A percentile compares a stretch with the other conserved stretches of the same genome.
Conservation (phyloP, 2,113 vertebrate genomes). For the Panthera tigris region DNA sequence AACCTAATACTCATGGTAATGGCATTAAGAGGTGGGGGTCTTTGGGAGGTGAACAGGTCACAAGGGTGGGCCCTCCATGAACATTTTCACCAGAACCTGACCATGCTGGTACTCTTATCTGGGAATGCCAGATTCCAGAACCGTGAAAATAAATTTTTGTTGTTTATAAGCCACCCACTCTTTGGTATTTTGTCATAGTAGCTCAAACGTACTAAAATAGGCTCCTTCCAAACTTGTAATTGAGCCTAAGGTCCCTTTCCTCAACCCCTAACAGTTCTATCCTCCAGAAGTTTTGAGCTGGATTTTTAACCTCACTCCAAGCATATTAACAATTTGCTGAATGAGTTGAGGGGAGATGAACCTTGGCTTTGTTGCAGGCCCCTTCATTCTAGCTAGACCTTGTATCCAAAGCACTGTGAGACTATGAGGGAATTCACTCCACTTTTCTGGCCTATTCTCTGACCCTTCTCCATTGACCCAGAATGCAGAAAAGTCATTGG, state of each 20-base stretch:
- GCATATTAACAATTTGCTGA: background rate
- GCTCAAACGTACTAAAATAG: background rate
- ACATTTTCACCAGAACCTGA: background rate
- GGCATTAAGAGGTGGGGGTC: background rate
- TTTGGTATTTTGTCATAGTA: background rate
- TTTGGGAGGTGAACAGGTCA: background rate
- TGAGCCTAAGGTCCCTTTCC: background rate
- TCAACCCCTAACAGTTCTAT: background rate
- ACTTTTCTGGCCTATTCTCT: background rate
- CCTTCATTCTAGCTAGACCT: background rate
- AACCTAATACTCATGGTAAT: background rate
- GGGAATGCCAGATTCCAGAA: background rate
- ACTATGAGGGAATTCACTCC: background rate
- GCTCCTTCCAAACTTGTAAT: background rate
- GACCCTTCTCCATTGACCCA: background rate
- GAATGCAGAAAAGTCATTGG: background rate
- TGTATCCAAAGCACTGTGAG: background rate
- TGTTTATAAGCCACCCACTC: background rate
- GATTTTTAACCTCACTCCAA: background rate
- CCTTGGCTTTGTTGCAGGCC: background rate
- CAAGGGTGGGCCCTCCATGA: background rate
- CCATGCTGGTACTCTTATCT: background rate
- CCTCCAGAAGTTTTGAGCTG: background rate
- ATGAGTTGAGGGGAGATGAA: background rate
- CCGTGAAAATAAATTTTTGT: background rate